These are phyloP conservation scores for Papilio demoleus DNA, from an alignment of 2,888 invertebrate species.

Conservation along the genomic window DNA sequence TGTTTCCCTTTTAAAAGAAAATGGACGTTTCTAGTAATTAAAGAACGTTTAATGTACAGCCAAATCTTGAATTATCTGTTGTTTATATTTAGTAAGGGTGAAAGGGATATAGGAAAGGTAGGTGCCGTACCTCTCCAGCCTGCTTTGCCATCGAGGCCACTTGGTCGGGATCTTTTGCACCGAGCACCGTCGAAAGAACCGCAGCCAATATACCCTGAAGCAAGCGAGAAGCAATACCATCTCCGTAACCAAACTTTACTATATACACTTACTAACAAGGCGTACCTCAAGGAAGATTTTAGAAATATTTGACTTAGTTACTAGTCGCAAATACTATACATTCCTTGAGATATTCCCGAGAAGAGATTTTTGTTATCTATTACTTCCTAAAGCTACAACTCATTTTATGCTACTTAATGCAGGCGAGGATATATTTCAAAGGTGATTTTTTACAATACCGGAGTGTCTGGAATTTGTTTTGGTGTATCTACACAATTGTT, in stretches of 20 bases:
- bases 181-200: slow-evolving; percentile 95
- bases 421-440: slow-evolving; percentile 70
- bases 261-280: slow-evolving; percentile 70
- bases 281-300: slow-evolving; percentile 64
- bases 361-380: slow-evolving; percentile 64
- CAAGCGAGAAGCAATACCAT: slow-evolving; percentile 84
- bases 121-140: slow-evolving; percentile 94
- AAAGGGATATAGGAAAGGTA: slow-evolving; percentile 70
- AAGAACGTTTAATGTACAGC: slow-evolving; percentile 23
- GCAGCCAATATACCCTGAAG: slow-evolving; percentile 96
- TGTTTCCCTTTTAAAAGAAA: neutral
- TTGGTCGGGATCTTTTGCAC: slow-evolving; percentile 95
- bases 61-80: slow-evolving; percentile 18
- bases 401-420: slow-evolving; percentile 58
- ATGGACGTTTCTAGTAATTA: neutral
- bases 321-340: slow-evolving; percentile 35
- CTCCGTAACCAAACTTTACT: slow-evolving; percentile 81
- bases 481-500: slow-evolving; percentile 74
- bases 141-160: slow-evolving; percentile 97
- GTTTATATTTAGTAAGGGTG: slow-evolving; percentile 42
- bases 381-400: slow-evolving; percentile 65
- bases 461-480: slow-evolving; percentile 61
- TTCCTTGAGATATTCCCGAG: slow-evolving; percentile 67
- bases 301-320: slow-evolving; percentile 7
- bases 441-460: slow-evolving; percentile 72